These are phyloP conservation scores for Oligia fasciuncula DNA, from an alignment of 2,888 invertebrate species.

Conservation along the genomic window DNA sequence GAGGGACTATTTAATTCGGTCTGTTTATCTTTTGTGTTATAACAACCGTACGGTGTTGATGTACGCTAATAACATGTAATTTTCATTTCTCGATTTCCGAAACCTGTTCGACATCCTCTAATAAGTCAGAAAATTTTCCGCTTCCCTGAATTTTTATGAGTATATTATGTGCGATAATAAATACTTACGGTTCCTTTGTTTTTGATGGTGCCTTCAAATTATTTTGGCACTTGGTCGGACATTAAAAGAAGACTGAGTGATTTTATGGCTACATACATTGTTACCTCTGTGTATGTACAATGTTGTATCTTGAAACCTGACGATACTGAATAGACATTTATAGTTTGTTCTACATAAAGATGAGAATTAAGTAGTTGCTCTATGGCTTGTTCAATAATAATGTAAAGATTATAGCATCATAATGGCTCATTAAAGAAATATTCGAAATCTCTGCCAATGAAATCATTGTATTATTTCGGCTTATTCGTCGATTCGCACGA, in stretches of 20 bases:
- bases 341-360: slow-evolving; percentile 11
- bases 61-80: slow-evolving; percentile 88
- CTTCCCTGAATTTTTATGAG: slow-evolving; percentile 82
- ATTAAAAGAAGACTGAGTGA: slow-evolving; percentile 47
- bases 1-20: slow-evolving; percentile 87
- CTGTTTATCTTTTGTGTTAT: slow-evolving; percentile 89
- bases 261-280: slow-evolving; percentile 41
- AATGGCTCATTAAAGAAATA: not conserved
- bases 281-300: slow-evolving; percentile 9
- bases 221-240: slow-evolving; percentile 58
- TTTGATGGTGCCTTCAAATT: slow-evolving; percentile 57
- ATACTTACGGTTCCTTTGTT: slow-evolving; percentile 74
- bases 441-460: too few species aligned
- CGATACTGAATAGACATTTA: slow-evolving; percentile 29
- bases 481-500: too few species aligned
- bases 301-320: slow-evolving; percentile 28
- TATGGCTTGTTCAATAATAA: slow-evolving; percentile 15
- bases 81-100: slow-evolving; percentile 86
- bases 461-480: too few species aligned
- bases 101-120: slow-evolving; percentile 85
- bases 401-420: not conserved
- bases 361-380: slow-evolving; percentile 7
- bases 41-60: slow-evolving; percentile 88
- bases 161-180: slow-evolving; percentile 75
- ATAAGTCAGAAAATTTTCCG: slow-evolving; percentile 82